A percentile compares a stretch with the other conserved stretches of the same genome.
Conservation (phyloP, 2,797 vertebrate species). For the Octomys mimax region DNA sequence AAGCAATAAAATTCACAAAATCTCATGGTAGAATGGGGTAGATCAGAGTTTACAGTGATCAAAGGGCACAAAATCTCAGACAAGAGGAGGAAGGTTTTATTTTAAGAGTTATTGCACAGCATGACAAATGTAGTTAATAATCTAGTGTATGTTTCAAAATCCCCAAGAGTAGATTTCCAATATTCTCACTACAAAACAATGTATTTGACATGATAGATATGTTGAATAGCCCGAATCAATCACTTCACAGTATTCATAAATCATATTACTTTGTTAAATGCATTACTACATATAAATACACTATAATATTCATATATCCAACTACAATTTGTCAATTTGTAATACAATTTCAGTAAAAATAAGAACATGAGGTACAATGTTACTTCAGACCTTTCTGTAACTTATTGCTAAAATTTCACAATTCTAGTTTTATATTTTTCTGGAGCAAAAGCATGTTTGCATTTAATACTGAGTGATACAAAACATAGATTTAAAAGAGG, state of each 20-base stretch:
- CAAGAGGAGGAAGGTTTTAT: background rate
- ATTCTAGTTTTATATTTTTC: constrained; percentile 5
- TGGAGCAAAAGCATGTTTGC: background rate
- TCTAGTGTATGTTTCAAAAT: background rate
- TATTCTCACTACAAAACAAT: background rate
- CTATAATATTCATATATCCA: background rate
- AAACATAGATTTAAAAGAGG: background rate
- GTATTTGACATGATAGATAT: background rate
- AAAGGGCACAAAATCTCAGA: background rate
- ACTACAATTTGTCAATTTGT: background rate
- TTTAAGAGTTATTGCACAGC: background rate
- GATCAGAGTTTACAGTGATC: background rate
- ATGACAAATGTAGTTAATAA: background rate
- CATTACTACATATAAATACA: background rate
- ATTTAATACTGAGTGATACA: background rate
- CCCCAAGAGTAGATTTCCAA: background rate
- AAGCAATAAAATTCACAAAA: background rate
- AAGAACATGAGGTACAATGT: background rate
- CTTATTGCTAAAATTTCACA: background rate
- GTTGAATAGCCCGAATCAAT: background rate
- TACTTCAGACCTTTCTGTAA: background rate
- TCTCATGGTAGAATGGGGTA: background rate
- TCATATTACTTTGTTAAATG: background rate
- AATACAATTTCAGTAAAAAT: background rate
- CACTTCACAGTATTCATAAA: background rate